Base-by-base conservation (phyloP, 2,113 vertebrate species). In the Anseranas semipalmata region DNA sequence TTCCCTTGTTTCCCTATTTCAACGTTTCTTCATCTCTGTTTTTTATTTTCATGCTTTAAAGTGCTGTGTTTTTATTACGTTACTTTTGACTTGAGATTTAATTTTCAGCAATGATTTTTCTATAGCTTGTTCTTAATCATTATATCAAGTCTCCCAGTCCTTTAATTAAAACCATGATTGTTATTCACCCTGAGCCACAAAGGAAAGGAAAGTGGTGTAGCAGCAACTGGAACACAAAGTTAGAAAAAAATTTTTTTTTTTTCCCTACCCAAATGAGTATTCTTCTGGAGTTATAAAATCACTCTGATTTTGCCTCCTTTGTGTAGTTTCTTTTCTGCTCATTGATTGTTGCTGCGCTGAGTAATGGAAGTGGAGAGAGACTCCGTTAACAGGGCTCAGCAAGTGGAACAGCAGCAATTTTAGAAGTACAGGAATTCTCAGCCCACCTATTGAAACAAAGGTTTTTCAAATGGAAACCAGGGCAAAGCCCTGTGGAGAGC, bases 201-300 rank as follows among this genome's bases (percentile, higher is more conserved):
- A 32, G 1, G 52, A 91, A 96, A 20, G 32, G 41, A 56, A 79
- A 66, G 10, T 71, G 91, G 91, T 55, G 63, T 25, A 66, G 10
- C 7, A 76, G 10, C 45, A 85, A 52, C 21, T 71, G 74, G 46
- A 66, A 80, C 7, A 43, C 4, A 22, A 37, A 79, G 30, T 24
- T 80, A 43, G 30, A 5, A 15, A 6, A 9, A 35, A 32, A 6
- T 0, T 4, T 15, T 48, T 4, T 15, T 74, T 71, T 68, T 80
- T 74, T 63, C 4, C 7, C 39, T 50, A 65, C 32, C 15, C 11
- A 77, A 93, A 41, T 43, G 9, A 48, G 35, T 41, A 41, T 63
- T 76, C 56, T 80, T 74, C 19, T 58, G 20, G 4, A 95, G 7
- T 67, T 56, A 93, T 67, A 96, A 94, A 97, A 96, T 95, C 63